Percentiles rank a stretch among this genome's conserved stretches.
phyloP scores from a whole-genome alignment of 2,797 vertebrate species.

The Amazona ochrocephala region DNA sequence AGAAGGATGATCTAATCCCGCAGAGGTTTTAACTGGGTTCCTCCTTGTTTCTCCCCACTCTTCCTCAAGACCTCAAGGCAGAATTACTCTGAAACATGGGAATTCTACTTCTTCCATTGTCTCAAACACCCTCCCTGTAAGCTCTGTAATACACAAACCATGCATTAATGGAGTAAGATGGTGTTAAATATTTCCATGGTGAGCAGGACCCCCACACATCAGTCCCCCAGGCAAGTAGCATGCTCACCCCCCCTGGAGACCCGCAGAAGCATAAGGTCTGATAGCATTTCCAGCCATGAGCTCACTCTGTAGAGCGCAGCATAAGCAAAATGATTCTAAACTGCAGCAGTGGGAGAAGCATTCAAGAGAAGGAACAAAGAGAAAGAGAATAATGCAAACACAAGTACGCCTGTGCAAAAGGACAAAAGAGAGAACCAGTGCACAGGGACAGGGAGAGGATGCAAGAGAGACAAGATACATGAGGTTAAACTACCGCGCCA shows the following conservation, averaged over 20 bases:
- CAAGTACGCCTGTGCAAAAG: not conserved
- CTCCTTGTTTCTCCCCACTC: not conserved
- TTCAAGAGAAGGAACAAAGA: not conserved
- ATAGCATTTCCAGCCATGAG: not conserved
- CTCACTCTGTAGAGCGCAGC: fast-evolving
- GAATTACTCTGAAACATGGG: not conserved
- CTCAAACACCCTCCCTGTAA: not conserved
- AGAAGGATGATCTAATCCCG: not conserved
- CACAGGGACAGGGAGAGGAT: not conserved
- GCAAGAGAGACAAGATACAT: not conserved
- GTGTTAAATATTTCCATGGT: not conserved
- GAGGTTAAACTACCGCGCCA: not conserved
- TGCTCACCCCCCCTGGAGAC: not conserved
- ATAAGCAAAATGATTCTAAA: not conserved
- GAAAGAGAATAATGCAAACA: not conserved
- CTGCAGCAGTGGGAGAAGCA: not conserved
- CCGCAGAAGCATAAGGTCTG: not conserved
- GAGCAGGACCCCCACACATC: not conserved
- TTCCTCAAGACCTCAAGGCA: not conserved
- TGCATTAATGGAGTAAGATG: not conserved
- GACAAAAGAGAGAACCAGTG: not conserved
- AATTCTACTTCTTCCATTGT: not conserved
- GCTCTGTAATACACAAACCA: not conserved
- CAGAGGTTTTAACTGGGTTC: not conserved
- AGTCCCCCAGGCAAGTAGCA: not conserved